A percentile compares a stretch with the other conserved stretches of the same genome.
Evolutionary conservation across 2,888 invertebrate species (phyloP).

Genomic region (Polyommatus iphigenia): DNA sequence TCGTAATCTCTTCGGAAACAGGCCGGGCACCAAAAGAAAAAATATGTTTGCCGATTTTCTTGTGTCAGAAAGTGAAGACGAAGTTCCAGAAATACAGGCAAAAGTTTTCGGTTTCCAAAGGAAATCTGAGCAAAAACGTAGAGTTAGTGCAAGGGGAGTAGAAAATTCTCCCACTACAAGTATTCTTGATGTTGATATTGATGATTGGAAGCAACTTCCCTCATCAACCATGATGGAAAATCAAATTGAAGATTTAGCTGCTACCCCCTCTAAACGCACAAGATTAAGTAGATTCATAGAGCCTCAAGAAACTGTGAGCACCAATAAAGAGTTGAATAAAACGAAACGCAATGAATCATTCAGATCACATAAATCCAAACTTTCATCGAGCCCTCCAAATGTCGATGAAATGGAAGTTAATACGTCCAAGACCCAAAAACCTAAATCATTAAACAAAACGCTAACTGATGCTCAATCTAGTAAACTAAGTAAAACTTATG

Average conservation of each 20-base stretch:
- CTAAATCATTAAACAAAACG: slow-evolving; percentile 36
- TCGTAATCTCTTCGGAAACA: slow-evolving; percentile 59
- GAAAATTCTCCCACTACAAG: slow-evolving; percentile 55
- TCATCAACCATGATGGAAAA: slow-evolving; percentile 73
- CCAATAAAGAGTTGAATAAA: slow-evolving; percentile 33
- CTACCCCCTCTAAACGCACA: slow-evolving; percentile 53
- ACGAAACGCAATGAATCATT: slow-evolving; percentile 27
- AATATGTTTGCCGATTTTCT: slow-evolving; percentile 66
- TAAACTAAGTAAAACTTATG: background rate
- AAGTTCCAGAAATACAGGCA: slow-evolving; percentile 61
- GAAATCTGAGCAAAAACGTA: slow-evolving; percentile 43
- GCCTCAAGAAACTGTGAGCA: slow-evolving; percentile 47
- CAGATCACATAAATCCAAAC: slow-evolving; percentile 8
- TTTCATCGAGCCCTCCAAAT: slow-evolving; percentile 36
- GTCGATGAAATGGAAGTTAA: slow-evolving; percentile 45
- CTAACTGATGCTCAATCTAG: background rate
- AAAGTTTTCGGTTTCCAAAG: slow-evolving; percentile 59
- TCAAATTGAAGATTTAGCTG: slow-evolving; percentile 49
- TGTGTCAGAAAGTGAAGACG: slow-evolving; percentile 67
- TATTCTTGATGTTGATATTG: slow-evolving; percentile 64
- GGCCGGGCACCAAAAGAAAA: slow-evolving; percentile 55
- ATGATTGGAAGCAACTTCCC: slow-evolving; percentile 65
- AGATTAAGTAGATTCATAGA: slow-evolving; percentile 54
- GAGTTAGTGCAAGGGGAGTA: slow-evolving; percentile 42
- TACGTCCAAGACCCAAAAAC: slow-evolving; percentile 45